Percentiles rank a stretch among this genome's conserved stretches.
Evolutionary conservation across 2,888 invertebrate species (phyloP).

Genomic region (Spialia ferax): DNA sequence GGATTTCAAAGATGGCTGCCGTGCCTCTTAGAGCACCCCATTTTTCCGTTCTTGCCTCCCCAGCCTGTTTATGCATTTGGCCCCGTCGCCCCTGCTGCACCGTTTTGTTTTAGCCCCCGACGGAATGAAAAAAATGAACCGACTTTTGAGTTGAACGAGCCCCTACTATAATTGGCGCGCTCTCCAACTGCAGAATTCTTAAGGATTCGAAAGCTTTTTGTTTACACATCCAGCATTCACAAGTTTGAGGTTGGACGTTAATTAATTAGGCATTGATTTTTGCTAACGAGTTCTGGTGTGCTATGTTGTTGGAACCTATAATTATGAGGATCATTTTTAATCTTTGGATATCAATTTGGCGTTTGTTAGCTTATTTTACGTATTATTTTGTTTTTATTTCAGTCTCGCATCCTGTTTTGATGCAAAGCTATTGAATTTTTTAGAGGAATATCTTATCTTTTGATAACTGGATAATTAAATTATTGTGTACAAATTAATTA

Average conservation of each 20-base stretch:
- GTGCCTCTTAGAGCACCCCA: slow-evolving; percentile 76
- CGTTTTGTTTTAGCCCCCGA: slow-evolving; percentile 50
- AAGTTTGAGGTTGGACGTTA: slow-evolving; percentile 36
- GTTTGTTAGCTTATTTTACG: too few relatives aligned
- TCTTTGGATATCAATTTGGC: slow-evolving; percentile 9
- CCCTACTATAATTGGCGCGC: slow-evolving; percentile 53
- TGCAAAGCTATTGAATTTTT: neutral
- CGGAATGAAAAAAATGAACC: slow-evolving; percentile 52
- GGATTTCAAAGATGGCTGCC: slow-evolving; percentile 71
- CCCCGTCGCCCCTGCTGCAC: slow-evolving; percentile 64
- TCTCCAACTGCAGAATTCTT: slow-evolving; percentile 30
- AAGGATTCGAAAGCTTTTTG: slow-evolving; percentile 37
- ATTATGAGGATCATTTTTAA: slow-evolving; percentile 16
- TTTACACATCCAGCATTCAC: slow-evolving; percentile 27
- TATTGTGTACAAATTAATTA: neutral
- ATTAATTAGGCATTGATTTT: slow-evolving; percentile 40
- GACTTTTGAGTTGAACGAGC: slow-evolving; percentile 50
- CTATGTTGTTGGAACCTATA: slow-evolving; percentile 8
- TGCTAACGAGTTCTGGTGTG: slow-evolving; percentile 24
- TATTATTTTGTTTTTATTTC: too few relatives aligned
- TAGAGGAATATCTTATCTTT: neutral
- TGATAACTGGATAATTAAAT: neutral
- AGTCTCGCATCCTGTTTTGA: neutral
- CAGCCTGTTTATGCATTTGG: slow-evolving; percentile 60
- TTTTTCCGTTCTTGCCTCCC: slow-evolving; percentile 79